Conservation (phyloP, 2,113 vertebrate genomes). For the Lepus europaeus region DNA sequence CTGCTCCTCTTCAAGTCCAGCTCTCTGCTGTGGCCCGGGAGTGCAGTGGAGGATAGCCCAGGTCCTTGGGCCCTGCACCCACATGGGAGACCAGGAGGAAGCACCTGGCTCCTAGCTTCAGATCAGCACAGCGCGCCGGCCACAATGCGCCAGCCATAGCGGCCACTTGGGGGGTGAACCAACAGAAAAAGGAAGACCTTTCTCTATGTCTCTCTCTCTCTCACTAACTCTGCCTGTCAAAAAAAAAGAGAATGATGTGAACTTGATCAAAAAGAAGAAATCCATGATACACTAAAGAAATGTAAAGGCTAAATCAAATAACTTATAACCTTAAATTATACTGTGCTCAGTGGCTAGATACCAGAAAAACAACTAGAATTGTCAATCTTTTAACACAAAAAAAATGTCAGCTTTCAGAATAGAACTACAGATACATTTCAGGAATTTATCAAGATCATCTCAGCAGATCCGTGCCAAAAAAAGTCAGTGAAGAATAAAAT, state of each 20-base stretch:
- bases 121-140: too few relatives aligned
- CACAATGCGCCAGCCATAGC: too few relatives aligned
- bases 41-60: too few relatives aligned
- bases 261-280: background rate
- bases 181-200: too few relatives aligned
- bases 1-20: too few relatives aligned
- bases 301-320: background rate
- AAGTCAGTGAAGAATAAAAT: background rate
- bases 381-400: background rate
- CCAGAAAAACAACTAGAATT: constrained; percentile 42
- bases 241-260: background rate
- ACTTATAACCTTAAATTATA: constrained; percentile 5
- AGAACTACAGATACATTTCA: background rate
- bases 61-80: too few relatives aligned
- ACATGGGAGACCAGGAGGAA: too few relatives aligned
- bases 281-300: background rate
- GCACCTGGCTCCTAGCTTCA: too few relatives aligned
- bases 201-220: too few relatives aligned
- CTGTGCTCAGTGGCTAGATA: background rate
- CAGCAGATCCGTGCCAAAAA: constrained; percentile 1
- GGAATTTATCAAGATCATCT: background rate
- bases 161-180: too few relatives aligned
- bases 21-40: too few relatives aligned
- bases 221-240: too few relatives aligned
- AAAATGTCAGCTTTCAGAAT: background rate